Conservation (phyloP, 1,140 invertebrate species). For the Bombus impatiens region DNA sequence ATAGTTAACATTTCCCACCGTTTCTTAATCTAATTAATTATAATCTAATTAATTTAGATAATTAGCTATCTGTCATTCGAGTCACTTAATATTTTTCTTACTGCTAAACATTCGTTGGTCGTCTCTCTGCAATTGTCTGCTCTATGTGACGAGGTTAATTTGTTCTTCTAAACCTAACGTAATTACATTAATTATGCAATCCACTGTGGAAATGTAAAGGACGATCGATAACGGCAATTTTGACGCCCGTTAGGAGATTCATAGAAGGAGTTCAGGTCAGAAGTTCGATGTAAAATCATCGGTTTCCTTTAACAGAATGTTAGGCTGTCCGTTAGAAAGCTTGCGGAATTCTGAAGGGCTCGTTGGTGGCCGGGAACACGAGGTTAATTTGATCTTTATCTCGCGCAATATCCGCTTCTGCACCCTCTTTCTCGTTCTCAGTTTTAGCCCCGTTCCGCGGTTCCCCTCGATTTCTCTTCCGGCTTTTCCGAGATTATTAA, state of each 20-base stretch:
- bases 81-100: too few species aligned
- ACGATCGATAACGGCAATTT: too few species aligned
- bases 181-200: too few species aligned
- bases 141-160: too few species aligned
- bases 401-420: constrained; percentile 69
- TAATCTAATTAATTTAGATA: too few species aligned
- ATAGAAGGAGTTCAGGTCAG: not conserved
- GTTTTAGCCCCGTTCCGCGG: not conserved
- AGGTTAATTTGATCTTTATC: constrained; percentile 81
- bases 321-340: not conserved
- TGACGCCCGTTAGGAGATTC: not conserved
- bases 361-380: constrained; percentile 61
- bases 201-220: not conserved
- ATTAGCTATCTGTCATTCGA: too few species aligned
- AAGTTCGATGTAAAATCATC: constrained; percentile 63
- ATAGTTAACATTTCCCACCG: too few species aligned
- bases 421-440: constrained; percentile 10
- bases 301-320: not conserved
- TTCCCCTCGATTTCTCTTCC: not conserved
- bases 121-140: too few species aligned
- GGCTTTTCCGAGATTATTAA: not conserved
- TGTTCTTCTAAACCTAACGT: too few species aligned
- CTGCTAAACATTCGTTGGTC: too few species aligned
- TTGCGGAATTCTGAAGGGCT: constrained; percentile 65
- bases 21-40: too few species aligned